Evolutionary conservation across 2,888 invertebrate genomes (phyloP), one percentile per base, ranked within the genome.

Genomic region (Zeuzera pyrina): DNA sequence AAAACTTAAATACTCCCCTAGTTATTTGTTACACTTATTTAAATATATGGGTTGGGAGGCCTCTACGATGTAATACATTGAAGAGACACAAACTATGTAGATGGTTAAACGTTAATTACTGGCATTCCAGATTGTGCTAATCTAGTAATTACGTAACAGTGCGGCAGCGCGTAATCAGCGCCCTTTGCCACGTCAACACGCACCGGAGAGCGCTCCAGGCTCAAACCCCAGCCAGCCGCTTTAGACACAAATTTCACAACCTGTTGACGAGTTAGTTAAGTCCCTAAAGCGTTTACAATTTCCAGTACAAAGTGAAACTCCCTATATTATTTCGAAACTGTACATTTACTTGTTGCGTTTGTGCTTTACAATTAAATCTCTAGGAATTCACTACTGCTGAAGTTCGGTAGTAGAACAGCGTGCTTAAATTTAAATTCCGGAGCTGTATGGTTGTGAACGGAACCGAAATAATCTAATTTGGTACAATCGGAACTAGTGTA

Each of bases 251-350:
- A 74, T 76, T 79, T 76, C 66, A 70, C 74, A 71, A 79, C 77
- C 77, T 79, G 78, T 79, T 79, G 76, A 78, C 71, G 60, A 68
- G 67, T 74, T 63, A 69, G 69, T 68, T 61, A 62, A 71, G 57
- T 67, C 63, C 52, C 59, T 62, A 57, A 53, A 65, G 61, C 57
- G 61, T 48, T 55, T 56, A 56, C 54, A 57, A 50, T 62, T 12
- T 53, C 45, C 47, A 57, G 42, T 51, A 72, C 62, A 69, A 70
- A 70, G 70, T 57, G 53, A 56, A 59, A 52, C 44, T 43, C 38
- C 35, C 42, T 47, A n/a, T n/a, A 47, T 47, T 46, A 51, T 48
- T 42, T 43, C 42, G 45, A 39, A 43, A 41, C 37, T 25, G n/a
- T n/a, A n/a, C n/a, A n/a, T n/a, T n/a, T n/a, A n/a, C n/a, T n/a